Percentiles rank a stretch among this genome's conserved stretches.
phyloP scores from a whole-genome alignment of 2,113 vertebrate genomes.

The Scolopax mira region DNA sequence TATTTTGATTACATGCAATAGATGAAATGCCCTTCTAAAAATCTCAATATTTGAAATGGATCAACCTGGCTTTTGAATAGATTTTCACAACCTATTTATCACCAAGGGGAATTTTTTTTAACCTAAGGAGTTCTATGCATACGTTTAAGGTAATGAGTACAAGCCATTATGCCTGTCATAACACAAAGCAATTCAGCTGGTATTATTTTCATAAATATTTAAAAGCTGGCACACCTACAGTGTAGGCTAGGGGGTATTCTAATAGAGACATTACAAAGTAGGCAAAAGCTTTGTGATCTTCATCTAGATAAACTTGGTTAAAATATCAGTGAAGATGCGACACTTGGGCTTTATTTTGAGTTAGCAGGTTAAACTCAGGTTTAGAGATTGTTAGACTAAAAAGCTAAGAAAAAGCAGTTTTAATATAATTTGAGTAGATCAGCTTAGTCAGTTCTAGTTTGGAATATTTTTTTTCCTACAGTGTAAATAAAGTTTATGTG shows the following conservation, averaged over 20 bases:
- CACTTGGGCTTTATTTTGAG: not conserved
- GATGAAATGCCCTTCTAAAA: not conserved
- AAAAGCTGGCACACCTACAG: not conserved
- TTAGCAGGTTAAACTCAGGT: not conserved
- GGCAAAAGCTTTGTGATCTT: not conserved
- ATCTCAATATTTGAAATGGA: not conserved
- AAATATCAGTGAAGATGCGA: not conserved
- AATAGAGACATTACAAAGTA: not conserved
- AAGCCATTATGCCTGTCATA: constrained; percentile 3
- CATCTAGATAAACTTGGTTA: not conserved
- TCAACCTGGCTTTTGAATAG: not conserved
- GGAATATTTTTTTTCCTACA: not conserved
- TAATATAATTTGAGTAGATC: not conserved
- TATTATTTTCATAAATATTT: constrained; percentile 31
- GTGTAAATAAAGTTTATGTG: not conserved
- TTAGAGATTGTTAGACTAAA: not conserved
- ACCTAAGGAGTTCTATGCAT: not conserved
- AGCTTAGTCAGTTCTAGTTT: not conserved
- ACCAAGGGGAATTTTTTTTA: not conserved
- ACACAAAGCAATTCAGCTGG: constrained; percentile 1
- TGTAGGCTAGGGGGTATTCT: not conserved
- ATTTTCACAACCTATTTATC: not conserved
- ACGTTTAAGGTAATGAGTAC: constrained; percentile 10
- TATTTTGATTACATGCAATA: not conserved
- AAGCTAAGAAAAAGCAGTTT: not conserved